Conservation (phyloP, 2,888 invertebrate species). For the Cephus pulcher region DNA sequence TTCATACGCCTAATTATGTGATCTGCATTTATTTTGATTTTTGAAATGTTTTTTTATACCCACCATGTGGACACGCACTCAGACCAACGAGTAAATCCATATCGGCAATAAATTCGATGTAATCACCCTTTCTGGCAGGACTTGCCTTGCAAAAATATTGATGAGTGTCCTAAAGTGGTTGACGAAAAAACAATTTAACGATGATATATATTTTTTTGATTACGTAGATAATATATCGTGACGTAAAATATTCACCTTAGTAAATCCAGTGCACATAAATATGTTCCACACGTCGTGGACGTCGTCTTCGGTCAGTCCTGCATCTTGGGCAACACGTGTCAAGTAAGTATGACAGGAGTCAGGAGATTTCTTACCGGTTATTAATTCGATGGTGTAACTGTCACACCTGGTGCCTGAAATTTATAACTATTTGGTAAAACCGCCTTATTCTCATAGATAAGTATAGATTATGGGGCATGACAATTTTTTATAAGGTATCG, state of each 20-base stretch:
- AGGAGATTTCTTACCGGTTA: slow-evolving; percentile 65
- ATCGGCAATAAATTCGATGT: slow-evolving; percentile 69
- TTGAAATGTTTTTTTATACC: neutral
- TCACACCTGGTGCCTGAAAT: slow-evolving; percentile 61
- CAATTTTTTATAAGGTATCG: neutral
- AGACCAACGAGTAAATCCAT: slow-evolving; percentile 68
- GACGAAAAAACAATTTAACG: neutral
- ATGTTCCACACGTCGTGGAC: slow-evolving; percentile 70
- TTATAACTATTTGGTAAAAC: neutral
- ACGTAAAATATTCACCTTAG: slow-evolving; percentile 43
- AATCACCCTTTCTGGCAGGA: slow-evolving; percentile 67
- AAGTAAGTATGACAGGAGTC: slow-evolving; percentile 67
- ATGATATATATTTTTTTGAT: neutral
- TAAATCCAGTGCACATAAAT: slow-evolving; percentile 69
- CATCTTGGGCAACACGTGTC: slow-evolving; percentile 62
- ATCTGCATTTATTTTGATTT: too few species aligned
- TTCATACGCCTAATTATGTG: too few species aligned
- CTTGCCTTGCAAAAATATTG: slow-evolving; percentile 69
- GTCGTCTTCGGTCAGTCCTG: slow-evolving; percentile 64
- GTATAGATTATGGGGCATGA: neutral
- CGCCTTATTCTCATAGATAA: neutral
- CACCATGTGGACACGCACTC: slow-evolving; percentile 65
- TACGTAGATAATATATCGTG: neutral
- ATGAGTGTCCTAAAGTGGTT: slow-evolving; percentile 59
- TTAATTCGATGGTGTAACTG: slow-evolving; percentile 67